These are phyloP conservation scores for Globicephala melas DNA, from an alignment of 2,113 vertebrate species.

Conservation along the genomic window DNA sequence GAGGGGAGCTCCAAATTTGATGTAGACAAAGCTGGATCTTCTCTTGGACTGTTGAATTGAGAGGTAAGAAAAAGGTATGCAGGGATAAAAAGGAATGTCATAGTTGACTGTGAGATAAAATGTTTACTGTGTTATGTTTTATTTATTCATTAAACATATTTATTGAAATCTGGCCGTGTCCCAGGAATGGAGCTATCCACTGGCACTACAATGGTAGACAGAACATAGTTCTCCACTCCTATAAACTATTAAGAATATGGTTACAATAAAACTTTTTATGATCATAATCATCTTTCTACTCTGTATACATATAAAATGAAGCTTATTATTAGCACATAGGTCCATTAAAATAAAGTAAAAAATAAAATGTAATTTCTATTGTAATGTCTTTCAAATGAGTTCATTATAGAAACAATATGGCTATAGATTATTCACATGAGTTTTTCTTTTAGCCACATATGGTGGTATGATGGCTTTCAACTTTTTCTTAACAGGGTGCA, in stretches of 20 bases:
- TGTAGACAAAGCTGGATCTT: background rate
- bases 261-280: background rate
- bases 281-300: background rate
- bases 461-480: background rate
- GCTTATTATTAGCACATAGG: background rate
- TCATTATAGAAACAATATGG: background rate
- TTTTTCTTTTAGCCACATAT: background rate
- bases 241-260: background rate
- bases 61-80: background rate
- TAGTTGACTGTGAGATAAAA: background rate
- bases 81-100: background rate
- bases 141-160: background rate
- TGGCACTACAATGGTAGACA: background rate
- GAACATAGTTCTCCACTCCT: background rate
- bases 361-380: background rate
- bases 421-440: background rate
- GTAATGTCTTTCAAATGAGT: background rate
- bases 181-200: background rate
- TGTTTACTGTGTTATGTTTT: background rate
- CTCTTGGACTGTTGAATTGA: background rate
- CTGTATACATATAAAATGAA: background rate
- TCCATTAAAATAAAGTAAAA: background rate
- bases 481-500: background rate
- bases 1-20: background rate
- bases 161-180: background rate